A percentile compares a stretch with the other conserved stretches of the same genome.
Evolutionary conservation across 2,888 invertebrate species (phyloP).

Genomic region (Bellardia bayeri): DNA sequence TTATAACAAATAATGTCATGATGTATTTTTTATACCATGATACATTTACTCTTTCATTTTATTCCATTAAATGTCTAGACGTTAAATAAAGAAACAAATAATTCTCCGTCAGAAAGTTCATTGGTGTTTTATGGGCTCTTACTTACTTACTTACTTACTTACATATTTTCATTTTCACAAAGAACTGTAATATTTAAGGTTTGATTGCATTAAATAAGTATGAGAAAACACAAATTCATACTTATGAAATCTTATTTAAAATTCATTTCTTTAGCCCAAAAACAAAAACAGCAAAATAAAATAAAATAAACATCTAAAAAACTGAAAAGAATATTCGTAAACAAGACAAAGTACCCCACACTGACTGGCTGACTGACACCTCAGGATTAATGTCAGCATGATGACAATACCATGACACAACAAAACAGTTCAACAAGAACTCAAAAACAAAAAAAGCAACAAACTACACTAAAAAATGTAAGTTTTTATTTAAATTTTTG

Average conservation of each 20-base stretch:
- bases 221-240: not conserved
- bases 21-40: conserved; percentile 26
- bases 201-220: conserved; percentile 7
- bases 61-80: conserved; percentile 52
- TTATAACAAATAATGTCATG: conserved; percentile 35
- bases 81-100: conserved; percentile 12
- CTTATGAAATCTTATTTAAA: conserved; percentile 18
- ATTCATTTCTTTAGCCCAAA: not conserved
- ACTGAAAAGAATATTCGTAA: too few relatives aligned
- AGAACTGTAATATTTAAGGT: not conserved
- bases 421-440: conserved; percentile 19
- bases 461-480: conserved; percentile 1
- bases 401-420: conserved; percentile 47
- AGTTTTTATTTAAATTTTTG: conserved; percentile 17
- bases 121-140: not conserved
- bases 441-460: not conserved
- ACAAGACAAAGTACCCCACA: conserved; percentile 14
- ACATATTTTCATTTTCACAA: not conserved
- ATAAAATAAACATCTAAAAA: not conserved
- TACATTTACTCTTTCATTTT: conserved; percentile 41
- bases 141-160: not conserved
- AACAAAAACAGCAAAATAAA: not conserved
- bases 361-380: conserved; percentile 48
- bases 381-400: conserved; percentile 48
- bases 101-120: not conserved